These are phyloP conservation scores for Halocaridina rubra DNA, from an alignment of 2,888 invertebrate species.

Conservation along the genomic window DNA sequence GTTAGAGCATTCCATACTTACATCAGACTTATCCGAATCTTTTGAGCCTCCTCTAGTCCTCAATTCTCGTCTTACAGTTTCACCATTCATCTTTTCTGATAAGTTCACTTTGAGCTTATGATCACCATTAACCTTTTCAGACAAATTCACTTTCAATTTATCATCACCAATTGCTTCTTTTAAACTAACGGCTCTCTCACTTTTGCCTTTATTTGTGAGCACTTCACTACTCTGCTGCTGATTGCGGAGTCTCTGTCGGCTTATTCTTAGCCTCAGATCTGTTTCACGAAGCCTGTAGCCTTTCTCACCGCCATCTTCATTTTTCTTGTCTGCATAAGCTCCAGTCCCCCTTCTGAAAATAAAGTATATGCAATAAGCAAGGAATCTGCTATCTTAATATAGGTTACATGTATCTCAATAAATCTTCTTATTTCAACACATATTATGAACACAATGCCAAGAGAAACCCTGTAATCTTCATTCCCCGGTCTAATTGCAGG, in stretches of 20 bases:
- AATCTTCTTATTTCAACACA: too few relatives aligned
- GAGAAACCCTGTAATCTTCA: too few relatives aligned
- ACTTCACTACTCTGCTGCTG: slow-evolving; percentile 37
- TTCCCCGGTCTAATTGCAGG: too few relatives aligned
- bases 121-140: slow-evolving; percentile 29
- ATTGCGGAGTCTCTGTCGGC: slow-evolving; percentile 52
- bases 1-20: slow-evolving; percentile 35
- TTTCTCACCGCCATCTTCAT: slow-evolving; percentile 66
- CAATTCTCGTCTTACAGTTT: slow-evolving; percentile 44
- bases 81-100: slow-evolving; percentile 41
- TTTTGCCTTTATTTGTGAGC: slow-evolving; percentile 28
- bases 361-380: slow-evolving; percentile 60
- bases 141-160: slow-evolving; percentile 39
- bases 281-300: slow-evolving; percentile 62
- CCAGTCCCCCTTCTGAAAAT: slow-evolving; percentile 79
- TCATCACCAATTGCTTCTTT: slow-evolving; percentile 37
- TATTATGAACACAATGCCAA: too few relatives aligned
- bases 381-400: too few relatives aligned
- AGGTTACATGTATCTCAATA: too few relatives aligned
- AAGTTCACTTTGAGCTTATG: slow-evolving; percentile 37
- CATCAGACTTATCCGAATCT: slow-evolving; percentile 61
- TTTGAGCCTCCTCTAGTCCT: slow-evolving; percentile 58
- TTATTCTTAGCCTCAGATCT: slow-evolving; percentile 58
- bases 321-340: slow-evolving; percentile 79
- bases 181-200: slow-evolving; percentile 38